A percentile compares a stretch with the other conserved stretches of the same genome.
phyloP scores from a whole-genome alignment of 2,797 vertebrate genomes.

The Phylloscopus collybita region DNA sequence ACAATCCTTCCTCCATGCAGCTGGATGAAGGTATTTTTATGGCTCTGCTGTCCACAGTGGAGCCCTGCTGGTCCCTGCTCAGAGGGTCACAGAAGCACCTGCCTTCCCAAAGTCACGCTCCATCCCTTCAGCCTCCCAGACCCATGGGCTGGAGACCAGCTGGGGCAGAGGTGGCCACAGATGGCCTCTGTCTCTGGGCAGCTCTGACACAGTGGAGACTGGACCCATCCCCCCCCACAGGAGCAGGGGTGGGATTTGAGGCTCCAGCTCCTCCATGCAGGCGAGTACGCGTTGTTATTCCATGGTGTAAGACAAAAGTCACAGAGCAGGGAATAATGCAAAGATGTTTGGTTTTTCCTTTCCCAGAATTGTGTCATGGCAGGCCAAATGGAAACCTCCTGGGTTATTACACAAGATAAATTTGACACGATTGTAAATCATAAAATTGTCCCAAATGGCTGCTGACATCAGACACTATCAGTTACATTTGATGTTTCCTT shows the following conservation, averaged over 20 bases:
- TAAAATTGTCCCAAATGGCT: neutral
- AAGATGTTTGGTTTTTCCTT: neutral
- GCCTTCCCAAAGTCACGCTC: fast-evolving
- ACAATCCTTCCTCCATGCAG: no score
- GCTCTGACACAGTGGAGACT: neutral
- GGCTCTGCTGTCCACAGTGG: neutral
- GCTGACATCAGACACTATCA: neutral
- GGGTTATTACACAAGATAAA: neutral
- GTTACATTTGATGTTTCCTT: neutral
- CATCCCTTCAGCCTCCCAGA: neutral
- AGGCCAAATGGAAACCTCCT: neutral
- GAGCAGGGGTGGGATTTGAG: neutral
- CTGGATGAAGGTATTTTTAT: neutral
- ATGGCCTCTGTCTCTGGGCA: neutral
- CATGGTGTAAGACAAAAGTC: neutral
- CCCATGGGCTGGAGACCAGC: fast-evolving
- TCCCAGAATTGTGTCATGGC: neutral
- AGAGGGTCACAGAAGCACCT: neutral
- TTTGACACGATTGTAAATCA: neutral
- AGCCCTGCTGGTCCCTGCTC: neutral
- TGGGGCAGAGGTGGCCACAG: neutral
- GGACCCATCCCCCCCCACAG: neutral
- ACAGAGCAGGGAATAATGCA: neutral
- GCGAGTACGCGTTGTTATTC: fast-evolving
- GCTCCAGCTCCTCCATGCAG: fast-evolving